Percentiles rank a stretch among this genome's conserved stretches.
Evolutionary conservation across 2,113 vertebrate species (phyloP).

Genomic region (Heptranchias perlo): DNA sequence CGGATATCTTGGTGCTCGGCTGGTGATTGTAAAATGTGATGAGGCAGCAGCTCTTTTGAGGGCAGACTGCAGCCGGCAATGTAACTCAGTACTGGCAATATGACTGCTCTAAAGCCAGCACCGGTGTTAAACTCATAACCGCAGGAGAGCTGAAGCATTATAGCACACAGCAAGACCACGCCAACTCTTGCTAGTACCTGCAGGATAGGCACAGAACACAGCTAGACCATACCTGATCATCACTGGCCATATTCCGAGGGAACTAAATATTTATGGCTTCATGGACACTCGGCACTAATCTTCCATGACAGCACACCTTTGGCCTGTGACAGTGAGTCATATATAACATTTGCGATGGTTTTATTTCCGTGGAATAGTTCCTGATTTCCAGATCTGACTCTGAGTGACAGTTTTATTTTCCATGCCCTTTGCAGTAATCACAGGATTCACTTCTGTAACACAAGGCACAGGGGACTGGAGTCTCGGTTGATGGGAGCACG

Average conservation of each 20-base stretch:
- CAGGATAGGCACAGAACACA: too few relatives aligned
- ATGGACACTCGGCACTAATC: too few relatives aligned
- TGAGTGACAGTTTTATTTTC: neutral
- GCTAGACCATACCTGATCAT: too few relatives aligned
- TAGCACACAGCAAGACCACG: neutral
- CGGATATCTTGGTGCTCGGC: too few relatives aligned
- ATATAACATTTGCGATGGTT: neutral
- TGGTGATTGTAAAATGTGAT: neutral
- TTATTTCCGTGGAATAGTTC: neutral
- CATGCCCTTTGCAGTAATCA: neutral
- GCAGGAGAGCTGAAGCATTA: neutral
- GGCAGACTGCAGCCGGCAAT: neutral
- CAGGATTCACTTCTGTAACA: neutral
- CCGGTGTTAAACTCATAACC: too few relatives aligned
- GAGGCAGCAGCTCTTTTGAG: neutral
- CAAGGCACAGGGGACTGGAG: neutral
- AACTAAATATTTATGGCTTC: too few relatives aligned
- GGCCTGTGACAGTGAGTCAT: neutral
- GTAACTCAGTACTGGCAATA: neutral
- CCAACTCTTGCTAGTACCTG: too few relatives aligned
- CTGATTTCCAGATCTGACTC: neutral
- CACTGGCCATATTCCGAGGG: too few relatives aligned
- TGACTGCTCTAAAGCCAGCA: neutral
- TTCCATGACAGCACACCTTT: too few relatives aligned
- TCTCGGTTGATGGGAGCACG: neutral